Evolutionary conservation across 2,888 invertebrate genomes (phyloP).

Genomic region (Tetheella fluctuosa): DNA sequence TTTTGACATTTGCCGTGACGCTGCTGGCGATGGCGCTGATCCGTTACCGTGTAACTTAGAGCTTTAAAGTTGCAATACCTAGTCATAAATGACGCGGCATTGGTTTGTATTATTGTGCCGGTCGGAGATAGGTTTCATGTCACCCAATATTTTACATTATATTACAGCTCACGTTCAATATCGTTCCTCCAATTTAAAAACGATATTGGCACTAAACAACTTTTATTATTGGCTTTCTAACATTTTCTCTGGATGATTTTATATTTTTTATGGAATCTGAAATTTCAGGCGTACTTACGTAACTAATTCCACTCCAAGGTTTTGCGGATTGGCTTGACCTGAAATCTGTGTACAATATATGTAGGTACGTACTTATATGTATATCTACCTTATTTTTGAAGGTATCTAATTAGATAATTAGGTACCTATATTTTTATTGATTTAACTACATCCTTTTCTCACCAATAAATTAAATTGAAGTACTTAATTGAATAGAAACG

Average conservation of each 20-base stretch:
- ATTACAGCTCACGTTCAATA: neutral
- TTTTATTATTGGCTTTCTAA: constrained; percentile 34
- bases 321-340: neutral
- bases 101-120: neutral
- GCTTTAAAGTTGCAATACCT: neutral
- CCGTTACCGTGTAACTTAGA: neutral
- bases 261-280: neutral
- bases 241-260: constrained; percentile 3
- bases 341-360: neutral
- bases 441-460: neutral
- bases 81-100: neutral
- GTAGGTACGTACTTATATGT: neutral
- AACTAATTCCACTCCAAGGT: neutral
- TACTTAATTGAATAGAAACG: neutral
- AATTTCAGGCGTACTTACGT: neutral
- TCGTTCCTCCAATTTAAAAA: neutral
- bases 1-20: neutral
- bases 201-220: constrained; percentile 25
- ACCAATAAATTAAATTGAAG: too few relatives aligned
- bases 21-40: neutral
- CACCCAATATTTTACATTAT: neutral
- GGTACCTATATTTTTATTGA: neutral
- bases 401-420: neutral
- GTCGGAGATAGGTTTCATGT: neutral
- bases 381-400: neutral